Evolutionary conservation across 1,140 invertebrate species (phyloP), one percentile per base, ranked within the genome.

Genomic region (Chironomus striatipennis): DNA sequence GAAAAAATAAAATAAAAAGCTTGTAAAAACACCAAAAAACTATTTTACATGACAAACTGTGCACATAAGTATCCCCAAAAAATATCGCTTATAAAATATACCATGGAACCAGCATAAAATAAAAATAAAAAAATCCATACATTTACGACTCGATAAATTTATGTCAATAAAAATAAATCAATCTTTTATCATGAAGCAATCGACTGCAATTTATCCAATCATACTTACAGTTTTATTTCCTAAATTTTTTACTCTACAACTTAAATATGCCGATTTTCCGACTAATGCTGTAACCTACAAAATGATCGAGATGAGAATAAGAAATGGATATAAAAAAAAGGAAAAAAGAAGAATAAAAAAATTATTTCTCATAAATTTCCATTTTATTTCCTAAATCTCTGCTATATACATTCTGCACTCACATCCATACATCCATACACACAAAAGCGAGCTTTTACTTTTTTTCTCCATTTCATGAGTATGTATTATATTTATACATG

Each of bases 151-250:
- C 47, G 47, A 57, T 57, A 57, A 57, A 57, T 34, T 34, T 34
- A 34, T 34, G 24, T 57, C 47, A 57, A 57, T n/a, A 57, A 5
- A 57, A 12, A 57, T n/a, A n/a, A 57, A n/a, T 57, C 47, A 57
- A n/a, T 57, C n/a, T 57, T 57, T 57, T n/a, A 57, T 57, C 47
- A 57, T 0, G n/a, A n/a, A 57, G 5, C 47, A 57, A 57, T 57
- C 47, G n/a, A 57, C 12, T 57, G 12, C 47, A 57, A 57, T 57
- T 57, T 57, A 57, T 12, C 47, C 47, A 15, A 57, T 57, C 47
- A 57, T 73, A 87, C 90, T 91, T 83, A 96, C 94, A 85, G 93
- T 94, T 86, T 93, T 88, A 79, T 95, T 92, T 15, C 92, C 93
- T 74, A 93, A 89, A 86, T 94, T 90, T 80, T 93, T 93, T 43